A percentile compares a stretch with the other conserved stretches of the same genome.
These are phyloP conservation scores for Harpagus bidentatus DNA, from an alignment of 2,113 vertebrate species.

Conservation along the genomic window DNA sequence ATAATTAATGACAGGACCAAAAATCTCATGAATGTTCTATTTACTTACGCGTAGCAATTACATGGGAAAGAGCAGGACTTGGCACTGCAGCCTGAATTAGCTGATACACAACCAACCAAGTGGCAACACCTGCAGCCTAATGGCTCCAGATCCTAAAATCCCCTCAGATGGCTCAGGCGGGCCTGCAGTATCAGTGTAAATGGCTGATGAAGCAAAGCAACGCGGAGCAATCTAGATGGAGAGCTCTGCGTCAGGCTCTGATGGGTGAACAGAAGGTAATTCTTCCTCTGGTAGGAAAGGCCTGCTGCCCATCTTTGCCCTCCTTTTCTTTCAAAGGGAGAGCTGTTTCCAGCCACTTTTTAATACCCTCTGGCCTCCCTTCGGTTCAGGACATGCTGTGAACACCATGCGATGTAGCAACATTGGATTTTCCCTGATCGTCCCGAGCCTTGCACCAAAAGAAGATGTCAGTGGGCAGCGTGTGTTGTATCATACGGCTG, in stretches of 20 bases:
- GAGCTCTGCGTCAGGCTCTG: background rate
- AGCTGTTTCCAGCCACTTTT: background rate
- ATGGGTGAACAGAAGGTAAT: background rate
- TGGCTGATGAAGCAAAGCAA: background rate
- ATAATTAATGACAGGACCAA: slow-evolving; percentile 52
- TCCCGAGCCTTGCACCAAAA: background rate
- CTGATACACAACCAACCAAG: background rate
- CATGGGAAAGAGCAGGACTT: background rate
- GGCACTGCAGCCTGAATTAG: slow-evolving; percentile 8
- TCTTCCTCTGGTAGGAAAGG: background rate
- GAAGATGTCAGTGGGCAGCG: rapidly evolving
- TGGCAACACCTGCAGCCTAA: slow-evolving; percentile 18
- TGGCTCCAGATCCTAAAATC: background rate
- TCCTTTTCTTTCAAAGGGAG: background rate
- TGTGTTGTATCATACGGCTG: background rate
- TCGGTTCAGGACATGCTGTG: background rate
- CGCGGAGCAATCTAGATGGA: background rate
- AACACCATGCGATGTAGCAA: background rate
- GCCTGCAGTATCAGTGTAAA: background rate
- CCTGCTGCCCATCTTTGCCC: background rate
- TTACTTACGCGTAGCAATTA: slow-evolving; percentile 26
- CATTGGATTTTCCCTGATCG: background rate
- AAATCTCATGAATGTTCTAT: slow-evolving; percentile 46
- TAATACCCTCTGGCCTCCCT: background rate
- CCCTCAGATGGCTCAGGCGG: background rate